phyloP scores from a whole-genome alignment of 2,113 vertebrate species.

The Herpetotheres cachinnans region DNA sequence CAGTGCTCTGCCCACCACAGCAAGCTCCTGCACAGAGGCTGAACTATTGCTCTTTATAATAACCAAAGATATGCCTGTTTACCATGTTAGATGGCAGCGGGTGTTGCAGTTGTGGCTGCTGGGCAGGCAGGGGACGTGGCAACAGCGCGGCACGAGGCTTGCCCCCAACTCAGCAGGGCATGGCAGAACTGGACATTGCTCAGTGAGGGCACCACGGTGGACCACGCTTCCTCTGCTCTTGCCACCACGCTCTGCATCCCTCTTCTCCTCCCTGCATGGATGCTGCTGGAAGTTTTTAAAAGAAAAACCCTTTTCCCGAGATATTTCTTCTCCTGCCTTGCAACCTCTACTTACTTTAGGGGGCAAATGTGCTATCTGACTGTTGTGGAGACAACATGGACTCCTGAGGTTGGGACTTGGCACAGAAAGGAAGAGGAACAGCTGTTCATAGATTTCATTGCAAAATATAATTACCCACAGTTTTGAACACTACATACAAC shows the following conservation, averaged over 20 bases:
- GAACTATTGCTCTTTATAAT: neutral
- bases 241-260: rapidly evolving
- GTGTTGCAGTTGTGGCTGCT: neutral
- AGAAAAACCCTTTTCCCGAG: neutral
- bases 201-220: neutral
- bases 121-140: neutral
- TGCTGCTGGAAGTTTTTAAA: neutral
- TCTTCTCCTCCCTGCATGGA: neutral
- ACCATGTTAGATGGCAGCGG: rapidly evolving
- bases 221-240: neutral
- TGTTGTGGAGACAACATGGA: neutral
- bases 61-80: neutral
- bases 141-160: neutral
- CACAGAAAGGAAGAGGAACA: conserved; percentile 9
- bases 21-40: neutral
- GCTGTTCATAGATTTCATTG: conserved; percentile 25
- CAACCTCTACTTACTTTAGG: conserved; percentile 11
- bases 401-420: conserved; percentile 17
- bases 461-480: neutral
- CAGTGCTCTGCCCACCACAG: neutral
- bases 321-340: neutral
- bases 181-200: neutral
- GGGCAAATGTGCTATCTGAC: neutral
- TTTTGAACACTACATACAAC: neutral
- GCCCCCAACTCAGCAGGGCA: rapidly evolving